Conservation (phyloP, 2,113 vertebrate genomes). For the Recurvirostra avosetta region DNA sequence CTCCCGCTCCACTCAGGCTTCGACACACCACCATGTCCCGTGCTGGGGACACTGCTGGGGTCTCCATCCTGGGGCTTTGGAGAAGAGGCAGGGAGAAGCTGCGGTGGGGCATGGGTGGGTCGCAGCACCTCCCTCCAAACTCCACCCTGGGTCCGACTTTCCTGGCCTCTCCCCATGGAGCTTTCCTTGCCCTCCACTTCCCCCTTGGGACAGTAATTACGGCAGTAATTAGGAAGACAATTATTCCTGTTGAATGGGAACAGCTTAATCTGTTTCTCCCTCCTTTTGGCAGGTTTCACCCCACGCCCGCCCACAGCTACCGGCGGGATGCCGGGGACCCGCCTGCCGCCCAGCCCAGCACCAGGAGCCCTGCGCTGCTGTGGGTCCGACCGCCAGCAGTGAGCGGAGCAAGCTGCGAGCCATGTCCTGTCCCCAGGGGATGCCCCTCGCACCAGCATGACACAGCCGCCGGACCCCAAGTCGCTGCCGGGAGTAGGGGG, state of each 20-base stretch:
- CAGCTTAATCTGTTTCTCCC: constrained; percentile 7
- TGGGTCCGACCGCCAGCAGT: rapidly evolving
- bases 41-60: rapidly evolving
- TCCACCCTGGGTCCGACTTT: background rate
- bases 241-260: constrained; percentile 7
- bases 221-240: background rate
- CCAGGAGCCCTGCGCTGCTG: rapidly evolving
- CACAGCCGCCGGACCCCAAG: rapidly evolving
- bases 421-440: rapidly evolving
- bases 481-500: background rate
- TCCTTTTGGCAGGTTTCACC: background rate
- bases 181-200: background rate
- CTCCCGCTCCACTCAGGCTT: rapidly evolving
- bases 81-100: background rate
- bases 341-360: background rate
- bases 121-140: background rate
- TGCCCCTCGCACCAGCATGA: rapidly evolving
- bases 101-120: background rate
- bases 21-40: rapidly evolving
- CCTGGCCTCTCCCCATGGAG: background rate
- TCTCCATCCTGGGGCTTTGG: background rate
- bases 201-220: background rate
- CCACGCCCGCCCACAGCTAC: background rate
- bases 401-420: background rate
- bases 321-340: background rate